Evolutionary conservation across 64 coral and sea anemone genomes (phyloP), one percentile per base, ranked within the genome.

Genomic region (Catalaphyllia jardinei): DNA sequence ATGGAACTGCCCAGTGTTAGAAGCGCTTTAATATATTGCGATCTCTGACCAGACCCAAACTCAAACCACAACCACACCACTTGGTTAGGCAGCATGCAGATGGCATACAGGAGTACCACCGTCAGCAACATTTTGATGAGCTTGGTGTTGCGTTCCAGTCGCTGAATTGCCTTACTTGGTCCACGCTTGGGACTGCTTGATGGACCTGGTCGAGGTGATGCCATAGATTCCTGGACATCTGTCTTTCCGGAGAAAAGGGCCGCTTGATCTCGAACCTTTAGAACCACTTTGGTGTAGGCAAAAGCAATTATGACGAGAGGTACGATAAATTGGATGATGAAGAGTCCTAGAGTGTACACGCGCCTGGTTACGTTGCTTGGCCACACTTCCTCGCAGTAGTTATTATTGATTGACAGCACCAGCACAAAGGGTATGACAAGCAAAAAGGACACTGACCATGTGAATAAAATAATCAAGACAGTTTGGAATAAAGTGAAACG

Each of bases 31-130:
- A 93, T 2, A 71, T 76, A 20, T 5, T 29, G 83, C 24, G 75
- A 93, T 16, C 60, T 31, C 6, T 60, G 6, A 9, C 95, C 95
- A 39, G 87, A 79, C 9, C 95, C 92, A 91, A 96, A 96, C 75
- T 96, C 95, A 16, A 27, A 9, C 95, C 95, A 96, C 88, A 96
- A 73, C 95, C 95, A 96, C 2, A 93, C 91, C 22, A 96, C 71
- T 71, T 96, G 95, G 75, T 96, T 96, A 16, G 95, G 95, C 20
- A 96, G 60, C 50, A 96, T 25, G 29, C 95, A 93, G 4, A 96
- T 12, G 0, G 92, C 95, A 49, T 96, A 96, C 7, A 89, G 31
- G 29, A 96, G 17, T 2, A 96, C 95, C 4, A 96, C 95, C 1
- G 92, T 76, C 0, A 96, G 83, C 25, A 96, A 24, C 95, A 96